Percentiles rank a stretch among this genome's conserved stretches.
Conservation (phyloP, 2,797 vertebrate genomes). For the Mastacembelus armatus region DNA sequence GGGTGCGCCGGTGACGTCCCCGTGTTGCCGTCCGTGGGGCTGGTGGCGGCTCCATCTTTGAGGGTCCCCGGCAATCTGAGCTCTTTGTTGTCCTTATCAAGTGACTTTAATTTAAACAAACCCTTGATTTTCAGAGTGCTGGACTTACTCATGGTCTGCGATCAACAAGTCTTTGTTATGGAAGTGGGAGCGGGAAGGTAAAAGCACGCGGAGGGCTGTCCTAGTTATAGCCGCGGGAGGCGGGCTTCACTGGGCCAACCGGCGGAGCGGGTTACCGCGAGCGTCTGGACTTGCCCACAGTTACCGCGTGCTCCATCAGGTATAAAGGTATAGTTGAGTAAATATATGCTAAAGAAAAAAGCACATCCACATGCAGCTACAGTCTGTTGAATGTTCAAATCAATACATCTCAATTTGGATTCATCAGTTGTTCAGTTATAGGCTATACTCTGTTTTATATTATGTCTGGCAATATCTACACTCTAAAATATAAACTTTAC, state of each 20-base stretch:
- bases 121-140: conserved; percentile 56
- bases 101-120: conserved; percentile 65
- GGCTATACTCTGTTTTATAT: background rate
- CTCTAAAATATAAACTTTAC: too few relatives aligned
- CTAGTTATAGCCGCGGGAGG: background rate
- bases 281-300: conserved; percentile 1
- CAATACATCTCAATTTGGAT: background rate
- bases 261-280: conserved; percentile 50
- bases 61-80: background rate
- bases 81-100: conserved; percentile 56
- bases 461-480: too few relatives aligned
- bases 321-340: background rate
- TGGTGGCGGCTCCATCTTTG: conserved; percentile 40
- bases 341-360: fast-evolving
- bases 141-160: conserved; percentile 72
- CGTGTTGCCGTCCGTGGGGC: background rate
- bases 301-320: conserved; percentile 33
- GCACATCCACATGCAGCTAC: background rate
- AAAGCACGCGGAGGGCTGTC: background rate
- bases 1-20: conserved; percentile 5
- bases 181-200: background rate
- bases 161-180: background rate
- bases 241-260: conserved; percentile 50
- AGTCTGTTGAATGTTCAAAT: too few relatives aligned
- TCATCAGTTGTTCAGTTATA: too few relatives aligned